Evolutionary conservation across 1,140 invertebrate genomes (phyloP).

Genomic region (Atta cephalotes): DNA sequence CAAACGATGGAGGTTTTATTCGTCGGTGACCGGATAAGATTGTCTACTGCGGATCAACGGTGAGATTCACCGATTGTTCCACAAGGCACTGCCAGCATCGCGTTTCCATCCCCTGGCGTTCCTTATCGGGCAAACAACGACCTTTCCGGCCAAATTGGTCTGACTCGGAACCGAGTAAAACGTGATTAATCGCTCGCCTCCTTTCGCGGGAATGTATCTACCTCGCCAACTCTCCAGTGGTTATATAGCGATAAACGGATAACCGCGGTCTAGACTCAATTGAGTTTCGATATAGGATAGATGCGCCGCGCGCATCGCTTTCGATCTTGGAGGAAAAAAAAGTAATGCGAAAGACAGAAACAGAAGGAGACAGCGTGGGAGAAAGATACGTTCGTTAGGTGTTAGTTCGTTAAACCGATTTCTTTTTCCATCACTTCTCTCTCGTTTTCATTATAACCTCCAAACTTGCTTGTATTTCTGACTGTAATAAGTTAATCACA

Average conservation of each 20-base stretch:
- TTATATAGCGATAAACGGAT: constrained; percentile 78
- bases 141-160: constrained; percentile 81
- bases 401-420: constrained; percentile 59
- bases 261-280: constrained; percentile 77
- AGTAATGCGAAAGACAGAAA: neutral
- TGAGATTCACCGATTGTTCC: constrained; percentile 76
- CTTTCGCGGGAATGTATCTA: constrained; percentile 72
- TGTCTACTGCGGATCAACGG: constrained; percentile 71
- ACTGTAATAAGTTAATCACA: neutral
- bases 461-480: constrained; percentile 1
- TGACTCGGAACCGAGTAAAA: constrained; percentile 74
- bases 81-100: constrained; percentile 9
- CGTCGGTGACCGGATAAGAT: constrained; percentile 70
- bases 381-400: constrained; percentile 62
- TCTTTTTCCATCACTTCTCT: neutral
- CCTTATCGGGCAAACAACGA: constrained; percentile 80
- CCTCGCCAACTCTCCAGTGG: constrained; percentile 35
- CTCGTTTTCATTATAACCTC: neutral
- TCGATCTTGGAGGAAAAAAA: constrained; percentile 23
- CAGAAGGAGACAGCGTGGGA: neutral
- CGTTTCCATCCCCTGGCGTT: constrained; percentile 35
- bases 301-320: constrained; percentile 49
- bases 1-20: constrained; percentile 60
- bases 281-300: constrained; percentile 65
- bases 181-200: constrained; percentile 81